Percentiles rank a stretch among this genome's conserved stretches.
Conservation (phyloP, 2,888 invertebrate species). For the Oscheius myriophilus region DNA sequence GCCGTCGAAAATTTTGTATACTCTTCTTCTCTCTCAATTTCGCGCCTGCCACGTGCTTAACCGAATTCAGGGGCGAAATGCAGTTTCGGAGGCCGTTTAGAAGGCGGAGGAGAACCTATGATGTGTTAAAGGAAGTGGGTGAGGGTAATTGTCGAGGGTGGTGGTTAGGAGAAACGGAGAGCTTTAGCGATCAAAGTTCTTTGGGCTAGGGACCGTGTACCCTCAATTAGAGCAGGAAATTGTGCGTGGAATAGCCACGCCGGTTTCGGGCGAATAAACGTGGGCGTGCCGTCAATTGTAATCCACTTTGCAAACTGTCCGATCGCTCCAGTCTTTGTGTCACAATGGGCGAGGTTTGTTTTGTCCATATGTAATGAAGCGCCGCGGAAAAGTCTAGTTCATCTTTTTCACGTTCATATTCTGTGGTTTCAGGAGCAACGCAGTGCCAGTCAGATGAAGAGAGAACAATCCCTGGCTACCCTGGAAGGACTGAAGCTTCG, state of each 20-base stretch:
- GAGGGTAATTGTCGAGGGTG: too few species aligned
- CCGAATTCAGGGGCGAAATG: conserved; percentile 10
- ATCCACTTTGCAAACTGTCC: too few species aligned
- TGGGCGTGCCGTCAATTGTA: too few species aligned
- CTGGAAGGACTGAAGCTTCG: conserved; percentile 55
- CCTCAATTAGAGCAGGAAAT: conserved; percentile 19
- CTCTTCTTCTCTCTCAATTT: too few species aligned
- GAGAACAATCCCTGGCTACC: conserved; percentile 66
- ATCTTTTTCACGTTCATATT: neutral
- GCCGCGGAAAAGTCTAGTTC: neutral
- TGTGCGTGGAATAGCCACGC: conserved; percentile 19
- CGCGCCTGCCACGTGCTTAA: too few species aligned
- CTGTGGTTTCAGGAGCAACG: conserved; percentile 31
- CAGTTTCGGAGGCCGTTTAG: conserved; percentile 18
- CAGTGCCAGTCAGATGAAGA: conserved; percentile 50
- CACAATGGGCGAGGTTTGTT: too few species aligned
- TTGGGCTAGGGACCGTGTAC: too few species aligned
- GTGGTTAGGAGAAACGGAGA: too few species aligned
- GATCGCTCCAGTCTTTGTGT: neutral
- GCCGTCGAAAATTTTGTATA: too few species aligned
- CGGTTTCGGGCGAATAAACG: neutral
- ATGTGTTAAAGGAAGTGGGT: conserved; percentile 20
- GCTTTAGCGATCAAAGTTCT: too few species aligned
- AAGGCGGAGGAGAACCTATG: conserved; percentile 18
- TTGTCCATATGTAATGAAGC: too few species aligned